Evolutionary conservation across 2,888 invertebrate genomes (phyloP), one percentile per base, ranked within the genome.

Genomic region (Julus scandinavius): DNA sequence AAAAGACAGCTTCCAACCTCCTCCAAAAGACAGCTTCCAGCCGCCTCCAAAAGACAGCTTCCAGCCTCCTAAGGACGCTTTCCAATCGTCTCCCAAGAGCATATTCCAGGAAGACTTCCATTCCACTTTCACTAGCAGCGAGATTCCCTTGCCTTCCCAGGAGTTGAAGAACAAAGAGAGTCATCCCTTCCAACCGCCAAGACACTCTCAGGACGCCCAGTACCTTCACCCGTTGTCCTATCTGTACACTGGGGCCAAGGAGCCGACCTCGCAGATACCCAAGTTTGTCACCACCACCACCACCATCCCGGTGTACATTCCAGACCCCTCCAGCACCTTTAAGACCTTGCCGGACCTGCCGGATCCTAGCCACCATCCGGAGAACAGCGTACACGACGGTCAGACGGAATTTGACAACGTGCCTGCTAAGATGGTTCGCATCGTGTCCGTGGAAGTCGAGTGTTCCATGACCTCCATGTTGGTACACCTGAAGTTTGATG

Each of bases 381-480:
- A 72, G 11, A 72, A 72, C 72, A 2, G 2, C 20, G 72, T 72
- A 9, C 29, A 72, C 2, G 72, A 72, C 72, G 20, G 72, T 20
- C 5, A 29, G 11, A 20, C 7, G 29, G 72, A 72, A 20, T 72
- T 9, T 29, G 5, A 72, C 2, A 11, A 72, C 72, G 29, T 9
- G n/a, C 5, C 15, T 17, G 17, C 41, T 0, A 40, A 20, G 4
- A 85, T 85, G 85, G 45, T 49, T n/a, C 17, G 41, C 85, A 85
- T 96, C 90, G 95, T 96, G 91, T 94, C 94, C 0, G 94, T 96
- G 88, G 94, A 95, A 80, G 96, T 96, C 0, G 94, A 95, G 91
- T 96, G 96, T 91, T 95, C 95, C 89, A 96, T 96, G 91, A 96
- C 96, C 90, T 95, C 95, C 95, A 96, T 96, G 96, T 95, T 95